phyloP scores from a whole-genome alignment of 2,113 vertebrate genomes.

The Caranx melampygus region DNA sequence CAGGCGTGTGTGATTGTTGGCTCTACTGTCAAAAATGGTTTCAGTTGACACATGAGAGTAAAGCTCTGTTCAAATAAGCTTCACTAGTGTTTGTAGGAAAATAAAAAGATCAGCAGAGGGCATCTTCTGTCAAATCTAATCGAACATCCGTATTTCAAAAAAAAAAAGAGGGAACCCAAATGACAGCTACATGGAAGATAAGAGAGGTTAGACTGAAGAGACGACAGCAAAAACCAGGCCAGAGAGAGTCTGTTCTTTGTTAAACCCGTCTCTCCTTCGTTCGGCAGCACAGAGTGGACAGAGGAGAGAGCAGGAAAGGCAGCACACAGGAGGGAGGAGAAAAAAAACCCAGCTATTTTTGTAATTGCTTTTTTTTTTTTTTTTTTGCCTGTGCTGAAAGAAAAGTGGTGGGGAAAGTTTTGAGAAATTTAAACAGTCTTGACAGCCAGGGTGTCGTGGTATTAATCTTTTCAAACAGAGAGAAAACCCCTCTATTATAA shows the following conservation, averaged over 20 bases:
- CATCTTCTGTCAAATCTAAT: neutral
- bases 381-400: conserved; percentile 56
- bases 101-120: neutral
- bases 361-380: conserved; percentile 55
- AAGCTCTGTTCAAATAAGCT: neutral
- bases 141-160: neutral
- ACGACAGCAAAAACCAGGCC: conserved; percentile 32
- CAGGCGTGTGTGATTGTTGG: neutral
- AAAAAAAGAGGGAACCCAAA: neutral
- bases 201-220: conserved; percentile 30
- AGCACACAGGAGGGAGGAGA: conserved; percentile 23
- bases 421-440: conserved; percentile 79
- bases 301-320: conserved; percentile 38
- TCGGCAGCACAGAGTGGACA: conserved; percentile 32
- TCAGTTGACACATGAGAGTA: neutral
- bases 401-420: conserved; percentile 73
- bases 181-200: conserved; percentile 30
- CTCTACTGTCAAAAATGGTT: conserved; percentile 1
- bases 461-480: conserved; percentile 83
- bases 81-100: neutral
- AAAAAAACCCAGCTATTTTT: conserved; percentile 66
- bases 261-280: conserved; percentile 58
- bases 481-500: conserved; percentile 80
- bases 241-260: conserved; percentile 73
- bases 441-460: conserved; percentile 76